Evolutionary conservation across 2,888 invertebrate species (phyloP).

Genomic region (Copidosoma aretas): DNA sequence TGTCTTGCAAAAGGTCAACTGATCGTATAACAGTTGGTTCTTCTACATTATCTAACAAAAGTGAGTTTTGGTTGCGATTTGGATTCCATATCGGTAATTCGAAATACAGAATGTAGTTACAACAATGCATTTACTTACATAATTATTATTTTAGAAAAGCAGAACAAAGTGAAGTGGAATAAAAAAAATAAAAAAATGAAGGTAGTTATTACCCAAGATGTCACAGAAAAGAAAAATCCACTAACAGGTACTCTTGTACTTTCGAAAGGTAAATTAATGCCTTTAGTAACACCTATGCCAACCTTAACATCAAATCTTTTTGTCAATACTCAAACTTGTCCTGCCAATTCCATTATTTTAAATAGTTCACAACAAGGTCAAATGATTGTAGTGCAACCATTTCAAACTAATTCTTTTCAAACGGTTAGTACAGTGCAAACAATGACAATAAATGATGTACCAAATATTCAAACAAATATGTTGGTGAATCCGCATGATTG

Average conservation of each 20-base stretch:
- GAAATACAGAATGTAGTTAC: too few species aligned
- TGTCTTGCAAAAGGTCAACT: constrained; percentile 18
- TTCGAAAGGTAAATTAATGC: constrained; percentile 58
- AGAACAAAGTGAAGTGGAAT: constrained; percentile 47
- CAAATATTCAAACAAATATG: constrained; percentile 52
- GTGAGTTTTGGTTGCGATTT: constrained; percentile 25
- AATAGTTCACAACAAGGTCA: constrained; percentile 56
- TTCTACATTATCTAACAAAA: constrained; percentile 24
- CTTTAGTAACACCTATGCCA: constrained; percentile 56
- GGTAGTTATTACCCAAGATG: constrained; percentile 30
- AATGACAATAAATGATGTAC: constrained; percentile 54
- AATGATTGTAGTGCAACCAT: constrained; percentile 60
- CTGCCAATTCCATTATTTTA: constrained; percentile 56
- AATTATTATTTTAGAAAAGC: constrained; percentile 46
- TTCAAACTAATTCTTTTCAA: constrained; percentile 54
- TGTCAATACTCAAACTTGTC: constrained; percentile 54
- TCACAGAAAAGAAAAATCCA: constrained; percentile 46
- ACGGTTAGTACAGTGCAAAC: constrained; percentile 55
- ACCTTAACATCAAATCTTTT: constrained; percentile 56
- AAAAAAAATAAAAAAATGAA: constrained; percentile 47
- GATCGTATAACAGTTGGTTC: constrained; percentile 7
- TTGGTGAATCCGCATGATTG: constrained; percentile 57
- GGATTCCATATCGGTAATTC: too few species aligned
- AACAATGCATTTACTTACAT: too few species aligned
- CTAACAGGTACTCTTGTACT: constrained; percentile 56